These are phyloP conservation scores for Melanostigma gelatinosum DNA, from an alignment of 2,113 vertebrate genomes.

Conservation along the genomic window DNA sequence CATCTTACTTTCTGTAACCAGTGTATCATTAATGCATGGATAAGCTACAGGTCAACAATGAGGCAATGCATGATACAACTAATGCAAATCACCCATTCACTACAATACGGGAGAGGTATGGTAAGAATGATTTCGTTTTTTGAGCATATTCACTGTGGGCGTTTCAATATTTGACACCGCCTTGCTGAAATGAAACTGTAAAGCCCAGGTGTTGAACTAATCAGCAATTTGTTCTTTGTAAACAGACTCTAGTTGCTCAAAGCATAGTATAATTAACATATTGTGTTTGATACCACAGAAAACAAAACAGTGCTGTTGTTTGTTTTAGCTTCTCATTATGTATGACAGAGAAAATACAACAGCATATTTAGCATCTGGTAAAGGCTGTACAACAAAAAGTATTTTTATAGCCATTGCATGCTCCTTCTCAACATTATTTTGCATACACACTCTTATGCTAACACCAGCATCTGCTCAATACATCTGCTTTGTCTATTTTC, in stretches of 20 bases:
- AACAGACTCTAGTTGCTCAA: slow-evolving; percentile 35
- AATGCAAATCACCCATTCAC: slow-evolving; percentile 14
- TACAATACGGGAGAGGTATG: neutral
- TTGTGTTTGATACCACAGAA: slow-evolving; percentile 4
- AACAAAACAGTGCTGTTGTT: slow-evolving; percentile 6
- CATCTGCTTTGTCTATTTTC: too few relatives aligned
- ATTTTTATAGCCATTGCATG: too few relatives aligned
- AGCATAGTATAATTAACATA: slow-evolving; percentile 31
- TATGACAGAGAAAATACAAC: slow-evolving; percentile 7
- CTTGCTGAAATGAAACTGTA: slow-evolving; percentile 41
- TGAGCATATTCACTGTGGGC: neutral
- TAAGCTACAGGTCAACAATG: slow-evolving; percentile 9
- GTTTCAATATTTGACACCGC: slow-evolving; percentile 48
- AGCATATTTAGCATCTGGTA: slow-evolving; percentile 19
- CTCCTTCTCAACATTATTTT: too few relatives aligned
- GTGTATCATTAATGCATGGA: neutral
- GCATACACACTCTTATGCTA: too few relatives aligned
- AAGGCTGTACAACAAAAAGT: neutral
- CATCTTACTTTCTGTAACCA: neutral
- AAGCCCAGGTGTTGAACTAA: slow-evolving; percentile 53
- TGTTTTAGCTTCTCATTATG: slow-evolving; percentile 22
- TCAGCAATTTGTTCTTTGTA: slow-evolving; percentile 40
- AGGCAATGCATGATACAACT: slow-evolving; percentile 10
- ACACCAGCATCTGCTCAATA: too few relatives aligned
- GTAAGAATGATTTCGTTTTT: slow-evolving; percentile 25